Base-by-base conservation (phyloP, 1,140 invertebrate species). In the Drosophila tsacasi region DNA sequence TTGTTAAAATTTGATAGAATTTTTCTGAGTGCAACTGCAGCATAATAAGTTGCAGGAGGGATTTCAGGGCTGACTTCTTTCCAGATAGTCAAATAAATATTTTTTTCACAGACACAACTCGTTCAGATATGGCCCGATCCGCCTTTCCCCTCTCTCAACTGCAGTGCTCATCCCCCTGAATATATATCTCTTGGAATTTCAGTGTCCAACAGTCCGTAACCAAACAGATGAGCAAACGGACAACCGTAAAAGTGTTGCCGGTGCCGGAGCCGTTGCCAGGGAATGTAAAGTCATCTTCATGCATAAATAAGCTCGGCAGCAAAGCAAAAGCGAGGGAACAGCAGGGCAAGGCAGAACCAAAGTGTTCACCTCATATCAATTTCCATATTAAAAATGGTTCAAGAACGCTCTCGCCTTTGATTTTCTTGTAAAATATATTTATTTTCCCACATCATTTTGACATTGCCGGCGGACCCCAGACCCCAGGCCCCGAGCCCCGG, bases 231-330 rank as follows among this genome's bases (percentile, higher is more conserved):
- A 78, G 64, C 79, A 55, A 50, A 67, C 47, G 27, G 68, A 89
- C 84, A 89, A 90, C 81, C 84, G 84, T 89, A 90, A 90, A 89
- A 89, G 84, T 89, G 84, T 89, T 90, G 85, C 78, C 71, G 75
- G 67, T 62, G 76, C 68, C 63, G 84, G 84, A 81, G 85, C 74
- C 74, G 78, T 74, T 68, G 76, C 68, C 66, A 59, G 78, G 74
- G 85, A 84, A 89, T 89, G 85, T 90, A 89, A 90, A 89, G 84
- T 89, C 85, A 89, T 89, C 84, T 89, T 89, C 84, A 89, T 89
- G 84, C 84, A 89, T 89, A 89, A 89, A 79, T 89, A 89, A 89
- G 69, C 85, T 87, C 66, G 66, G 44, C 35, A 73, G 58, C 52
- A 58, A 61, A 37, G 54, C 44, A 71, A 59, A 35, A 35, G 35